These are phyloP conservation scores for Chrysopa pallens DNA, from an alignment of 1,140 invertebrate genomes.

Conservation along the genomic window DNA sequence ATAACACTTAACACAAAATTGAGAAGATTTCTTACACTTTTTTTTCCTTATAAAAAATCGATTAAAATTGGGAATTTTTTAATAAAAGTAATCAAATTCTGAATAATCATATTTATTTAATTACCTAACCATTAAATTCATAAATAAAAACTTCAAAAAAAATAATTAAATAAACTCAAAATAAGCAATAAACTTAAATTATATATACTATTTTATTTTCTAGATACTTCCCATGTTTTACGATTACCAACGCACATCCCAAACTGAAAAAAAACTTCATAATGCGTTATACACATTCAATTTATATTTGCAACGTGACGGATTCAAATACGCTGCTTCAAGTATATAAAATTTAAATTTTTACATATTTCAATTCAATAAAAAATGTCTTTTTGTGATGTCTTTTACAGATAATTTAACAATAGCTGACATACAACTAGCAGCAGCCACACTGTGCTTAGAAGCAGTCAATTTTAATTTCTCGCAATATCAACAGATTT, in stretches of 20 bases:
- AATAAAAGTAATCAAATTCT: no score
- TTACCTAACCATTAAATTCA: no score
- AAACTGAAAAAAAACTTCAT: conserved; percentile 41
- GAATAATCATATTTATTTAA: no score
- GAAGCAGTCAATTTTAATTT: conserved; percentile 51
- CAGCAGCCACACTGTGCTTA: conserved; percentile 48
- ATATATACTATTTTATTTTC: conserved; percentile 9
- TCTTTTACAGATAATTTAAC: conserved; percentile 35
- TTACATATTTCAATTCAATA: not conserved
- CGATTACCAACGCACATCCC: conserved; percentile 43
- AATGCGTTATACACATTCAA: conserved; percentile 47
- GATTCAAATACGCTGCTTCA: conserved; percentile 42
- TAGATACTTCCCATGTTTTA: conserved; percentile 56
- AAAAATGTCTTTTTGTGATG: not conserved
- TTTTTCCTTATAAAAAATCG: no score
- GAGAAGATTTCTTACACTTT: no score
- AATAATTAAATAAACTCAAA: no score
- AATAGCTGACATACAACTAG: conserved; percentile 51
- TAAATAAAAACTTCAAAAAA: no score
- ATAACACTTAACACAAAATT: no score
- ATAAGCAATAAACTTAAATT: no score
- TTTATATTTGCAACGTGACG: conserved; percentile 36
- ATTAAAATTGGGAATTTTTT: no score
- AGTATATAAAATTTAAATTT: conserved; percentile 15
- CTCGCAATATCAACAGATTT: conserved; percentile 30